Evolutionary conservation across 2,888 invertebrate genomes (phyloP), one percentile per base, ranked within the genome.

Genomic region (Tetropium fuscum): DNA sequence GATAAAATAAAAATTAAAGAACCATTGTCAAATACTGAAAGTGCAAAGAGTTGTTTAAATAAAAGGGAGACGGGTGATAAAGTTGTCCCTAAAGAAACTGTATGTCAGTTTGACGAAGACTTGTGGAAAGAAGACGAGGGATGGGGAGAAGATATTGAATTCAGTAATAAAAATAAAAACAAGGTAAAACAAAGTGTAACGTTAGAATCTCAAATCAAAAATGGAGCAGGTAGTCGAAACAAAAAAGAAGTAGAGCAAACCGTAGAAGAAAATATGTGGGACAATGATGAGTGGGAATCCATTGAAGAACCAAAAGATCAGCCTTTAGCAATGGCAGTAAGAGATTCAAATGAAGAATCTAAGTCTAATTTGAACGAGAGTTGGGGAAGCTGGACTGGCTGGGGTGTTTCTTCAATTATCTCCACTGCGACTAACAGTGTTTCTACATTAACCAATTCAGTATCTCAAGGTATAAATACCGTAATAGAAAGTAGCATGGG

Each of bases 401-500:
- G 94, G 89, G 93, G 92, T 0, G 85, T 86, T 19, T 88, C 90
- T 61, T 89, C 92, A 0, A 80, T 95, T 6, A 80, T 95, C 19
- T 90, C 87, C 58, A 88, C 91, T 4, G 95, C 95, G 0, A 88
- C 89, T 3, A 89, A 88, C 56, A 88, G 93, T 3, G 88, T 94
- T 7, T 87, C 89, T 6, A 89, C 88, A n/a, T 83, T 95, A 48
- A 93, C 93, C 2, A 89, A 82, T 64, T 92, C 93, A 72, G 91
- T 95, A 22, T 92, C 92, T 27, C 90, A 94, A 82, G 93, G 94
- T 2, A 83, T 95, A 56, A 87, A 86, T 58, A 89, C 88, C 45
- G 90, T 92, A 7, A 78, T 95, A 58, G 95, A 95, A 83, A 87
- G 88, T 32, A 87, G 91, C 8, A 90, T 97, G 25, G 95, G 94